Percentiles rank a stretch among this genome's conserved stretches.
phyloP scores from a whole-genome alignment of 2,113 vertebrate genomes.

The Zapornia atra region DNA sequence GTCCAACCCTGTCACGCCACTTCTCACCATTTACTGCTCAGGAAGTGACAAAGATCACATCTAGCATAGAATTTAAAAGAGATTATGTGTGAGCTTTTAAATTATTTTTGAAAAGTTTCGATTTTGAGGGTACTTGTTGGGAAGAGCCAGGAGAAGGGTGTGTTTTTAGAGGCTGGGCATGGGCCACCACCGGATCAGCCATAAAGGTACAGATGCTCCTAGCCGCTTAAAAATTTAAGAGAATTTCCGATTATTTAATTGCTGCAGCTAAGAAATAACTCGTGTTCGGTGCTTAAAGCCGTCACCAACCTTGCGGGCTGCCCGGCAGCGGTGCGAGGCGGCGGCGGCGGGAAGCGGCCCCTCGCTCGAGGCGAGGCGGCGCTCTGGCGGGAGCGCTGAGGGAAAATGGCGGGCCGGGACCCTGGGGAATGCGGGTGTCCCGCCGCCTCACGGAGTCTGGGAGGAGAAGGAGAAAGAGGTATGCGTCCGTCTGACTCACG shows the following conservation, averaged over 20 bases:
- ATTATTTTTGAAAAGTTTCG: neutral
- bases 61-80: neutral
- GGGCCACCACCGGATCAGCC: fast-evolving
- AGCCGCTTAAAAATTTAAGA: neutral
- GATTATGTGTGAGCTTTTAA: neutral
- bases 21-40: neutral
- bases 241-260: neutral
- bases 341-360: neutral
- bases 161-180: fast-evolving
- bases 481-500: too few relatives aligned
- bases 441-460: neutral
- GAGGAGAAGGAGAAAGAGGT: neutral
- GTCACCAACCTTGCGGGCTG: neutral
- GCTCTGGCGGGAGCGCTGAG: neutral
- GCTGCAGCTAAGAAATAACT: neutral
- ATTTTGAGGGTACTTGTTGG: neutral
- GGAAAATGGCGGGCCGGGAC: neutral
- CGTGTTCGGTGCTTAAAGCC: neutral
- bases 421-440: neutral
- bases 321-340: neutral
- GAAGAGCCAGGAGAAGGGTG: fast-evolving
- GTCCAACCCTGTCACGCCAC: neutral
- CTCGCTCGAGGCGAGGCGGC: neutral
- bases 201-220: neutral
- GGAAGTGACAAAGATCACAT: neutral